Percentiles rank a stretch among this genome's conserved stretches.
Conservation (phyloP, 2,797 vertebrate species). For the Acanthurus tractus region DNA sequence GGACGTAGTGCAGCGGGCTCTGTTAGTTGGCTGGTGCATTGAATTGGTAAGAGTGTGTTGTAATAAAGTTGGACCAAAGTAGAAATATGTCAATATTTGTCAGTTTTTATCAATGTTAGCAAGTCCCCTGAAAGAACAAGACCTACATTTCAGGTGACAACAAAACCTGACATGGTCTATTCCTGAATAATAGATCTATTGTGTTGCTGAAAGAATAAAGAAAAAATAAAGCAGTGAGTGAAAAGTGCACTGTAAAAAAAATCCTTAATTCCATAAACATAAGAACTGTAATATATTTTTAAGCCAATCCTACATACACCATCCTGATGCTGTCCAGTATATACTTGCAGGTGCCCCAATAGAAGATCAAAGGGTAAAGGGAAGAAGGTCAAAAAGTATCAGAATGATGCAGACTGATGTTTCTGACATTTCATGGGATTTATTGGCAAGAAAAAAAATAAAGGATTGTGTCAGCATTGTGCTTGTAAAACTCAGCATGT, state of each 20-base stretch:
- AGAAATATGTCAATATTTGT: neutral
- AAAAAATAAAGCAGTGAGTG: too few species aligned
- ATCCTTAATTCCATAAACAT: too few species aligned
- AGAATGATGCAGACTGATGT: neutral
- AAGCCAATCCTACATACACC: too few species aligned
- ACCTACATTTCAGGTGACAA: neutral
- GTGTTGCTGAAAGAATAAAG: too few species aligned
- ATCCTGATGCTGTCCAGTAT: too few species aligned
- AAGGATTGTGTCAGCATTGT: neutral
- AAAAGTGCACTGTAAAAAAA: too few species aligned
- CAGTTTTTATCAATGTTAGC: neutral
- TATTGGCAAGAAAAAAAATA: neutral
- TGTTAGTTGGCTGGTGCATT: constrained; percentile 94
- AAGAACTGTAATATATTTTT: too few species aligned
- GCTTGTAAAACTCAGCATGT: neutral
- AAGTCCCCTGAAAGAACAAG: neutral
- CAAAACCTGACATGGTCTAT: neutral
- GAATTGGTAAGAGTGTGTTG: constrained; percentile 88
- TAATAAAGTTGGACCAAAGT: neutral
- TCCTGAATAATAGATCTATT: too few species aligned
- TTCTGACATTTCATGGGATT: neutral
- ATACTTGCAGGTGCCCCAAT: too few species aligned
- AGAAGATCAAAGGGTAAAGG: too few species aligned
- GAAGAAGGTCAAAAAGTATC: neutral
- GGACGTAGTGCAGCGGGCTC: constrained; percentile 83